These are phyloP conservation scores for Pentalonia nigronervosa DNA, from an alignment of 1,140 invertebrate species.

Conservation along the genomic window DNA sequence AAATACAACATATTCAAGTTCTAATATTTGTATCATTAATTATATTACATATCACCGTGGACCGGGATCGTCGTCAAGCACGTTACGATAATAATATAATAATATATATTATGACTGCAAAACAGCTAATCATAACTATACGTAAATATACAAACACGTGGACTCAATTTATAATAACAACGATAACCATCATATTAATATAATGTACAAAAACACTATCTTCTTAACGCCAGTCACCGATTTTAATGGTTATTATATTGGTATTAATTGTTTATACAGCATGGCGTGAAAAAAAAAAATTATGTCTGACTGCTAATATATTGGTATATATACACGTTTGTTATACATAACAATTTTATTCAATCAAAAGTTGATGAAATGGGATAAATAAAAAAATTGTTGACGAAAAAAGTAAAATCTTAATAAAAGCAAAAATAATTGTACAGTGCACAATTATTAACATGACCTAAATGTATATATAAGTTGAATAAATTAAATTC, in stretches of 20 bases:
- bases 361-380: not conserved
- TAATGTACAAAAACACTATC: not conserved
- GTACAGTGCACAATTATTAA: not conserved
- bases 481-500: not conserved
- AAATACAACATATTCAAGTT: not conserved
- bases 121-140: not conserved
- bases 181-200: not conserved
- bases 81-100: not conserved
- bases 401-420: not conserved
- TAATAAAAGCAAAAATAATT: not conserved
- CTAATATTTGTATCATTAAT: not conserved
- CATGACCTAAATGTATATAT: not conserved
- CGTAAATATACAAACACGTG: not conserved
- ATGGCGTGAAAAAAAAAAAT: not conserved
- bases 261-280: not conserved
- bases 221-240: not conserved
- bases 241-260: conserved; percentile 5
- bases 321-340: not conserved
- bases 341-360: not conserved
- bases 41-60: not conserved
- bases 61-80: not conserved
- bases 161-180: not conserved
- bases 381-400: not conserved
- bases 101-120: not conserved
- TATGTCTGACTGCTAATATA: not conserved